Conservation (phyloP, 2,888 invertebrate species). For the Orchesellides sinensis region DNA sequence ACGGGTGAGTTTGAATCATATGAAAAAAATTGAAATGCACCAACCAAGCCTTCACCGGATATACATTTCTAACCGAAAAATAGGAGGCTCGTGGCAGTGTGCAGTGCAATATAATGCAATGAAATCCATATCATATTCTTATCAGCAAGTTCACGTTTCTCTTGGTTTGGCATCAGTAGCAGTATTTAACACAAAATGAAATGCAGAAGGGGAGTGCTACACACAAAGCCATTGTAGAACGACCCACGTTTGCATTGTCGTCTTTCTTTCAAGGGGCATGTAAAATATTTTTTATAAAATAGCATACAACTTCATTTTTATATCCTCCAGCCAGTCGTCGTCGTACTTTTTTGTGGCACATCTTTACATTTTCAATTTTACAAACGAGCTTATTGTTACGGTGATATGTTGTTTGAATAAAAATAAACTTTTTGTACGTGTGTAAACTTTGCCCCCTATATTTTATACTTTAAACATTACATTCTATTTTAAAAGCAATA, state of each 20-base stretch:
- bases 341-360: too few relatives aligned
- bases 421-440: not conserved
- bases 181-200: not conserved
- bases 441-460: too few relatives aligned
- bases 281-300: too few relatives aligned
- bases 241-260: not conserved
- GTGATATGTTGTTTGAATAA: not conserved
- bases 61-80: not conserved
- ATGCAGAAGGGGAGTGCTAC: not conserved
- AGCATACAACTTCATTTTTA: slow-evolving; percentile 25
- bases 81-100: not conserved
- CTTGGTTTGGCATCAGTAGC: not conserved
- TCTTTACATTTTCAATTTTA: slow-evolving; percentile 33
- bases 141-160: not conserved
- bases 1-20: too few relatives aligned
- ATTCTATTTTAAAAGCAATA: too few relatives aligned
- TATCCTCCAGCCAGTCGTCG: slow-evolving; percentile 13
- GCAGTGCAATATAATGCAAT: not conserved
- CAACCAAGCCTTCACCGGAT: not conserved
- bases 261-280: slow-evolving; percentile 3
- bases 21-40: too few relatives aligned
- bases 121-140: not conserved
- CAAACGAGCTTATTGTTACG: slow-evolving; percentile 9
- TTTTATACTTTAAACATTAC: not conserved
- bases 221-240: not conserved